These are phyloP conservation scores for Dicycla oo DNA, from an alignment of 2,888 invertebrate species.

Conservation along the genomic window DNA sequence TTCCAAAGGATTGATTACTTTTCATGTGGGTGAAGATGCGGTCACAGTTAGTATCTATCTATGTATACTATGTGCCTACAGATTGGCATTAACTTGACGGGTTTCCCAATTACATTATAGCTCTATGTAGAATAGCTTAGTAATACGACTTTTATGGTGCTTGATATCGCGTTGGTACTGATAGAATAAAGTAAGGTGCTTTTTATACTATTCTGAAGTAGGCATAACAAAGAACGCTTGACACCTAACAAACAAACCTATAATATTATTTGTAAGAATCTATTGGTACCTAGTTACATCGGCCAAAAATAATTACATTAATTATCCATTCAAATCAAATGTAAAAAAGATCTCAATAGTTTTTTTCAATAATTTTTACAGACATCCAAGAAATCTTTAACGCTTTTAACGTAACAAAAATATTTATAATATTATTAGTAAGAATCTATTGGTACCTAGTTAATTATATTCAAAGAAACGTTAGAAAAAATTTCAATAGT, in stretches of 20 bases:
- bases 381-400: too few relatives aligned
- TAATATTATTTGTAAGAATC: too few relatives aligned
- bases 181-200: neutral
- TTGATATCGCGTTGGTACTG: neutral
- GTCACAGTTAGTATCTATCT: neutral
- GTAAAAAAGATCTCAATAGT: too few relatives aligned
- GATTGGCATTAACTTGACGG: conserved; percentile 15
- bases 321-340: too few relatives aligned
- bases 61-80: neutral
- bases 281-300: too few relatives aligned
- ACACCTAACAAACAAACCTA: too few relatives aligned
- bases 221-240: neutral
- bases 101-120: conserved; percentile 21
- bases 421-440: too few relatives aligned
- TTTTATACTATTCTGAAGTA: neutral
- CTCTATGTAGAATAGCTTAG: neutral
- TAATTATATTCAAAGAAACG: too few relatives aligned
- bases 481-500: too few relatives aligned
- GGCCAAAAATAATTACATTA: too few relatives aligned
- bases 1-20: conserved; percentile 3
- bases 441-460: neutral
- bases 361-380: too few relatives aligned
- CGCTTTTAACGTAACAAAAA: neutral
- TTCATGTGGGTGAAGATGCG: neutral
- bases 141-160: too few relatives aligned